These are phyloP conservation scores for Porphyrio hochstetteri DNA, from an alignment of 2,113 vertebrate genomes.

Conservation along the genomic window DNA sequence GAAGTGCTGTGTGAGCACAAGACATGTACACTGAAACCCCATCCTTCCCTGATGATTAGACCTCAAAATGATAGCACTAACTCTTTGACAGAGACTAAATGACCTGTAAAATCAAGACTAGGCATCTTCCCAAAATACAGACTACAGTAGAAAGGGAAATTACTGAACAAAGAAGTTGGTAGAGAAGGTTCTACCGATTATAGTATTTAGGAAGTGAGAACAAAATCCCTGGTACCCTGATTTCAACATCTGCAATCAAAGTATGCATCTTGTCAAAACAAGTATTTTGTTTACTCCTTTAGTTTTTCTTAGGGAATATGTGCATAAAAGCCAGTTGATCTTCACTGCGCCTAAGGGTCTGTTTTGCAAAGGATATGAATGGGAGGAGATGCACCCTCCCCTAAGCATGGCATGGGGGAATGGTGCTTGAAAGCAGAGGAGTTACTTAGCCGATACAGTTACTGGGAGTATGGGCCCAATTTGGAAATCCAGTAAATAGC, in stretches of 20 bases:
- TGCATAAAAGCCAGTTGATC: neutral
- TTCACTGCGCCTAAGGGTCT: neutral
- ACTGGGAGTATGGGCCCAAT: neutral
- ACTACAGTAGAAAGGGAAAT: neutral
- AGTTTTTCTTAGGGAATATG: neutral
- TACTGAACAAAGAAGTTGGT: neutral
- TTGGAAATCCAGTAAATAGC: neutral
- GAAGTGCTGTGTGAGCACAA: neutral
- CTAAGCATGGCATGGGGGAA: neutral
- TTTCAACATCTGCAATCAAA: conserved; percentile 9
- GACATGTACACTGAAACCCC: accelerated
- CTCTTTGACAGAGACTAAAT: neutral
- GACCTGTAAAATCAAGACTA: neutral
- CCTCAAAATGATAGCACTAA: neutral
- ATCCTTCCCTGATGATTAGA: neutral
- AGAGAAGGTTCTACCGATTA: neutral
- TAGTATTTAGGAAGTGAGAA: neutral
- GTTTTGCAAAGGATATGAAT: neutral
- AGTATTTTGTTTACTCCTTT: conserved; percentile 2
- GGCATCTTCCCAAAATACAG: neutral
- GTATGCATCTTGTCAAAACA: conserved; percentile 10
- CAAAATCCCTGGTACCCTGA: neutral
- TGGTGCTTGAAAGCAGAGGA: neutral
- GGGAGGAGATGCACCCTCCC: neutral
- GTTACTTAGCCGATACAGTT: neutral